Conservation (phyloP, 2,113 vertebrate species). For the Potamarius usumacintae region DNA sequence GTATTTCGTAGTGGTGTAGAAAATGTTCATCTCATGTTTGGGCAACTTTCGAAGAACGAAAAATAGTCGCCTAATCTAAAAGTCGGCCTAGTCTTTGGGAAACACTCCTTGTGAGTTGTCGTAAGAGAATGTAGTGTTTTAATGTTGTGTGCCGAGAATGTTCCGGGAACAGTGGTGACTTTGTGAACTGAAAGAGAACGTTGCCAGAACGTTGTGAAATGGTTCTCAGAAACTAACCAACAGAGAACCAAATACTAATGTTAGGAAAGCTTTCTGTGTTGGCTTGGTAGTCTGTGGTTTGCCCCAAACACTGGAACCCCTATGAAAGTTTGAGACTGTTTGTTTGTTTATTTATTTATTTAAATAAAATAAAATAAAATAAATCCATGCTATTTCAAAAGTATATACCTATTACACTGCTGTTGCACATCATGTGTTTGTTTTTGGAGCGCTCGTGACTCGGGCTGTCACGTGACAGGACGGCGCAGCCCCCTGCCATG, state of each 20-base stretch:
- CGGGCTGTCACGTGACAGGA: slow-evolving; percentile 27
- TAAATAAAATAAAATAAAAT: neutral
- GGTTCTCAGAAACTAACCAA: neutral
- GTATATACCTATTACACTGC: neutral
- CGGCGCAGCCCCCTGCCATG: neutral
- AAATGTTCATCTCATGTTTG: neutral
- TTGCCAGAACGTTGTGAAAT: neutral
- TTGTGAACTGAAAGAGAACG: neutral
- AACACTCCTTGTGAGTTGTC: neutral
- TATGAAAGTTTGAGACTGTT: neutral
- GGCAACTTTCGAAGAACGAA: neutral
- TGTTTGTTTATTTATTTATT: too few relatives aligned
- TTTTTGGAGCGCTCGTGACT: slow-evolving; percentile 4
- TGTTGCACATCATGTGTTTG: neutral
- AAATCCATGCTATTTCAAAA: neutral
- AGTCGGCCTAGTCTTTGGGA: neutral
- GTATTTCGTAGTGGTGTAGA: too few relatives aligned
- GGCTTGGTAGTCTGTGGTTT: neutral
- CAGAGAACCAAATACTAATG: too few relatives aligned
- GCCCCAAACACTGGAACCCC: neutral
- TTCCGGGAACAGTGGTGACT: neutral
- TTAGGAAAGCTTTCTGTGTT: too few relatives aligned
- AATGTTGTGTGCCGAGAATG: too few relatives aligned
- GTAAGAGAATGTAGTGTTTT: too few relatives aligned
- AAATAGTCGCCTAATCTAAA: neutral